Conservation (phyloP, 2,888 invertebrate genomes). For the Deilephila porcellus region DNA sequence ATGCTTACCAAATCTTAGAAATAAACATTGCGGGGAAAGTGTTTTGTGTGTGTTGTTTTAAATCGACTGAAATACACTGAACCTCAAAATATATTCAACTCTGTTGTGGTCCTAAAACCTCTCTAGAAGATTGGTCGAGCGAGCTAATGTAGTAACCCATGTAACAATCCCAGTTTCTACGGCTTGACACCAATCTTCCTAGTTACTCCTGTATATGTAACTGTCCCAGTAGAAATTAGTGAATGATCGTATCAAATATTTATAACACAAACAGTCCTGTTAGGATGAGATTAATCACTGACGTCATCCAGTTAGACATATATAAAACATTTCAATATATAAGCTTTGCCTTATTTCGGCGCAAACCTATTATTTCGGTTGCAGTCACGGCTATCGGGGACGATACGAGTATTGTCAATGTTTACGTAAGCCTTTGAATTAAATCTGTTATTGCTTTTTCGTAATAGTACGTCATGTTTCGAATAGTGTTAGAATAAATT, state of each 20-base stretch:
- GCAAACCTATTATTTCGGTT: neutral
- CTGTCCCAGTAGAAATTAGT: too few relatives aligned
- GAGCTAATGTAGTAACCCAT: too few relatives aligned
- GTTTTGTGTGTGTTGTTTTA: too few relatives aligned
- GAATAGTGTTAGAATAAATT: neutral
- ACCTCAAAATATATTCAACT: too few relatives aligned
- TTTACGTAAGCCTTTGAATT: neutral
- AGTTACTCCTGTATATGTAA: too few relatives aligned
- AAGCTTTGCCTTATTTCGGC: neutral
- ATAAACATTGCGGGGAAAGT: too few relatives aligned
- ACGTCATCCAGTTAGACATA: conserved; percentile 11
- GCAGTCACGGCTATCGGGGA: neutral
- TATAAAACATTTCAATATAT: conserved; percentile 21
- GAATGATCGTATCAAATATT: neutral
- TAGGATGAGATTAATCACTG: neutral
- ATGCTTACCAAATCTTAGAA: too few relatives aligned
- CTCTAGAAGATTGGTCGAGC: too few relatives aligned
- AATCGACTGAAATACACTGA: too few relatives aligned
- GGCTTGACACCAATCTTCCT: too few relatives aligned
- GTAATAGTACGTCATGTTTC: neutral
- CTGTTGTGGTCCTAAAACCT: too few relatives aligned
- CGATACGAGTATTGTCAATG: neutral
- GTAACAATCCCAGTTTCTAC: too few relatives aligned
- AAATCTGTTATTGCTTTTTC: neutral
- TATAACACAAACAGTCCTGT: neutral